Evolutionary conservation across 37 sponge, comb jelly and placozoan species (phyloP), one percentile per base, ranked within the genome.

Genomic region (Haliclona indistincta): DNA sequence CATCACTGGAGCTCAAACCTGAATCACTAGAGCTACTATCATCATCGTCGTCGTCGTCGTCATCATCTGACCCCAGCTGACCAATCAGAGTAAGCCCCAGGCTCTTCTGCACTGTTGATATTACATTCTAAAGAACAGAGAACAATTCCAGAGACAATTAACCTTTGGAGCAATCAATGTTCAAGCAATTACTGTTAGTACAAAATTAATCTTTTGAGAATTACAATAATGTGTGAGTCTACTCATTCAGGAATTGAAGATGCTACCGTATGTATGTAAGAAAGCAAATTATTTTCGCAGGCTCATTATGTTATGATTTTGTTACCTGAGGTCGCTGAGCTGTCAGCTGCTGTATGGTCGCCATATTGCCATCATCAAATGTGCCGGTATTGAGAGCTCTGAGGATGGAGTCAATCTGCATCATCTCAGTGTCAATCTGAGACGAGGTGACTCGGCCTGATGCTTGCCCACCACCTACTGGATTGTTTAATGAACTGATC

Each of bases 351-450:
- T 67, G 6, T 17, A 63, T n/a, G 2, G 65, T 38, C 3, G 52
- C 36, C 41, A 56, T 30, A 17, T 28, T 55, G 23, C 28, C 19
- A 1, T 37, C 28, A 38, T 60, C 61, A 38, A 55, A 55, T 22
- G 68, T 63, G 0, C 80, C 80, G 15, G 36, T 58, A 33, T 32
- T 38, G 17, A 79, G 70, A 0, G 80, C 29, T 35, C 53, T 26
- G 34, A 79, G 70, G 20, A 79, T 29, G 6, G 58, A 56, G 41
- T 79, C 80, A 40, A 79, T 79, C n/a, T 79, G 39, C 38, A 38
- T 30, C 28, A 76, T 76, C 45, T 76, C 65, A n/a, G 65, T 38
- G 11, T 32, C n/a, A 40, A 73, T 56, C 61, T 73, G 60, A 1
- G 53, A 55, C 6, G 61, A 73, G 15, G 51, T 17, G 15, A 47